Evolutionary conservation across 2,888 invertebrate species (phyloP).

Genomic region (Apodemia duryi): DNA sequence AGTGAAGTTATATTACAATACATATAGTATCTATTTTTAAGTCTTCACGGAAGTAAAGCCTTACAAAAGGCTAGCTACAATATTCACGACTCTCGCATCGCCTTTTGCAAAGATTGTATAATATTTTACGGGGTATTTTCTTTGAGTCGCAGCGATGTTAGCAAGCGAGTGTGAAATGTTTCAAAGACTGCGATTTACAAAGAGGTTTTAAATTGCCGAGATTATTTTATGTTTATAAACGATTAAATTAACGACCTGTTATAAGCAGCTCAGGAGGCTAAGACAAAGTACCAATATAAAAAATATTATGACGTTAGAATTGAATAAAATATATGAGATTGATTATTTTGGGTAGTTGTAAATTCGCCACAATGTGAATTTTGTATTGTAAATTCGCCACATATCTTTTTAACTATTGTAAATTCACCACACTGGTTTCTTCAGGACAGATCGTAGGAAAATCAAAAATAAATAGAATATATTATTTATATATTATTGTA

Average conservation of each 20-base stretch:
- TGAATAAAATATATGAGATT: too few relatives aligned
- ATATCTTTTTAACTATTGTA: too few relatives aligned
- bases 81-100: not conserved
- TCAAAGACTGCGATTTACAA: slow-evolving; percentile 13
- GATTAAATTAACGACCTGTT: not conserved
- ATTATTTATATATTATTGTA: too few relatives aligned
- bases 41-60: not conserved
- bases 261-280: too few relatives aligned
- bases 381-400: too few relatives aligned
- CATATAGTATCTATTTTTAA: not conserved
- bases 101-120: slow-evolving; percentile 8
- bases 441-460: too few relatives aligned
- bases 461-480: too few relatives aligned
- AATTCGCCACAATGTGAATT: too few relatives aligned
- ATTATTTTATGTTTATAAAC: not conserved
- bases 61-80: not conserved
- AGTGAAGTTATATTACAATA: not conserved
- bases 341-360: too few relatives aligned
- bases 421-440: too few relatives aligned
- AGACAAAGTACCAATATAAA: too few relatives aligned
- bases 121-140: slow-evolving; percentile 12
- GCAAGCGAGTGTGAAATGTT: slow-evolving; percentile 22
- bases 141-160: slow-evolving; percentile 5
- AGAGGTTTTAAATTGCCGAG: slow-evolving; percentile 3
- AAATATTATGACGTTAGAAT: too few relatives aligned